phyloP scores from a whole-genome alignment of 2,888 invertebrate species.

The Cotesia congregata region DNA sequence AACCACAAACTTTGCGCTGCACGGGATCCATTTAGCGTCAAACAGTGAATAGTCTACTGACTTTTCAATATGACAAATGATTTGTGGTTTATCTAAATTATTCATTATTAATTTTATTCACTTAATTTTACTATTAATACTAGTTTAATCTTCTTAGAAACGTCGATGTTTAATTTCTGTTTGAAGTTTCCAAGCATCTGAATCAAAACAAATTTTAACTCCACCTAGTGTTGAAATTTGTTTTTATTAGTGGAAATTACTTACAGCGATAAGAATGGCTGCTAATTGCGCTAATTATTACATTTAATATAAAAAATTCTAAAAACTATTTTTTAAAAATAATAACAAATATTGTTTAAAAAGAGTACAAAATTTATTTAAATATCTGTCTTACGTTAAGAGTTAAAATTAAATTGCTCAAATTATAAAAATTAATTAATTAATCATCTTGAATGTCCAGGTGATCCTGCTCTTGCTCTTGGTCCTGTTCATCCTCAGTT shows the following conservation, averaged over 20 bases:
- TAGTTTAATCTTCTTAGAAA: neutral
- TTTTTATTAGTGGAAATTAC: conserved; percentile 11
- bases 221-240: conserved; percentile 33
- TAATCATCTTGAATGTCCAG: conserved; percentile 22
- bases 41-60: conserved; percentile 87
- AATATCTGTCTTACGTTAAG: no score
- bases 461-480: conserved; percentile 15
- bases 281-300: no score
- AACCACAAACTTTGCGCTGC: conserved; percentile 92
- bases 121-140: neutral
- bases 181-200: neutral
- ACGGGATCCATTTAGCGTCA: conserved; percentile 96
- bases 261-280: neutral
- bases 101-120: conserved; percentile 64
- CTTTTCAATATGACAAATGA: conserved; percentile 89
- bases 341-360: no score
- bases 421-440: no score
- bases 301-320: no score
- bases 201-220: conserved; percentile 51
- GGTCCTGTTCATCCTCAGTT: conserved; percentile 43
- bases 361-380: no score
- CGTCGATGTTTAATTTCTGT: conserved; percentile 34
- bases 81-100: conserved; percentile 86
- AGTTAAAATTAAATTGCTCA: no score
- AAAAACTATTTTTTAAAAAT: no score